Conservation (phyloP, 2,797 vertebrate species). For the Propithecus deckenii region DNA sequence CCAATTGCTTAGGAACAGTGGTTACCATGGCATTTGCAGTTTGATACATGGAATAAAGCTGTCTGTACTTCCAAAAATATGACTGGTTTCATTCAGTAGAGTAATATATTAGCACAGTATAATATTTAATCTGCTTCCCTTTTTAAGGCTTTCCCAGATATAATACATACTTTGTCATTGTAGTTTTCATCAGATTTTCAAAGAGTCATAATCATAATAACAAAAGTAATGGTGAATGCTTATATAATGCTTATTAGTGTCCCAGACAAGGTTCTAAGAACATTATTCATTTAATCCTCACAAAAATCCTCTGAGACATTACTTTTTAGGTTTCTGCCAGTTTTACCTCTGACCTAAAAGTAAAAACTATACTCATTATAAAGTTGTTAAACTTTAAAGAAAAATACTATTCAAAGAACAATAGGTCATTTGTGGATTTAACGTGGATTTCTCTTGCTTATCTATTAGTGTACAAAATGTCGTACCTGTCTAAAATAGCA, state of each 20-base stretch:
- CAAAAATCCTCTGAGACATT: background rate
- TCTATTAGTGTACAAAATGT: background rate
- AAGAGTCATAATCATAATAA: background rate
- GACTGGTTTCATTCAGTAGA: conserved; percentile 66
- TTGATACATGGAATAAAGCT: conserved; percentile 63
- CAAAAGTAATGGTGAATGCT: background rate
- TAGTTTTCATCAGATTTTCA: conserved; percentile 19
- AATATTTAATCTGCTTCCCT: background rate
- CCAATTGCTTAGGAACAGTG: conserved; percentile 71
- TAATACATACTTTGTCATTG: background rate
- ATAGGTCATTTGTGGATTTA: background rate
- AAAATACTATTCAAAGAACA: background rate
- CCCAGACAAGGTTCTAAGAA: background rate
- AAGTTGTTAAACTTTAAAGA: conserved; percentile 2
- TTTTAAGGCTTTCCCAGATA: background rate
- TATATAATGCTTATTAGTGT: background rate
- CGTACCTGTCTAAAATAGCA: background rate
- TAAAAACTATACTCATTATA: background rate
- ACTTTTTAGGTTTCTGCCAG: background rate
- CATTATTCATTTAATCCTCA: background rate
- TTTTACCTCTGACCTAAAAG: background rate
- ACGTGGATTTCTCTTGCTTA: background rate
- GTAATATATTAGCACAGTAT: background rate
- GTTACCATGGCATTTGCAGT: conserved; percentile 69
- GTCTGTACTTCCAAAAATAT: conserved; percentile 70